Evolutionary conservation across 2,888 invertebrate species (phyloP).

Genomic region (Drosophila ezoana): DNA sequence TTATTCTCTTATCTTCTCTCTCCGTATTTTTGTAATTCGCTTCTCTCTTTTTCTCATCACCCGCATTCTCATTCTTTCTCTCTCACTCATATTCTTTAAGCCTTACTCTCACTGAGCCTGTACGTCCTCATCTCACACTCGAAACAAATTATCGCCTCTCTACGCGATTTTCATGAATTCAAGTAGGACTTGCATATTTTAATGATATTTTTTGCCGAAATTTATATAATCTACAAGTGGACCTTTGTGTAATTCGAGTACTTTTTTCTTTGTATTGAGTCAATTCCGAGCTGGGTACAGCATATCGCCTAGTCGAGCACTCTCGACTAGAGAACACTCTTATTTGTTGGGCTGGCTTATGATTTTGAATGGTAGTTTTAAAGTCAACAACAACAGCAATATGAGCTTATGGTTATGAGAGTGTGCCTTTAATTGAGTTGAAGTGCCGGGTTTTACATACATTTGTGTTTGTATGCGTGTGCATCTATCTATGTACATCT

Average conservation of each 20-base stretch:
- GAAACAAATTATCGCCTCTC: background rate
- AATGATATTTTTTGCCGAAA: background rate
- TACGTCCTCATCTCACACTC: background rate
- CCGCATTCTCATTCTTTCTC: no score
- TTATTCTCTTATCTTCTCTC: no score
- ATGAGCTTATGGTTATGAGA: conserved; percentile 50
- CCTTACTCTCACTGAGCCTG: background rate
- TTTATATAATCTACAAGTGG: background rate
- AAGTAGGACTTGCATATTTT: background rate
- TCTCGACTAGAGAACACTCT: background rate
- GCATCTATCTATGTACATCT: background rate
- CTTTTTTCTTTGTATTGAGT: no score
- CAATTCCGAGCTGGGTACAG: background rate
- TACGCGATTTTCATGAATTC: background rate
- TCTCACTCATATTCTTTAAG: no score
- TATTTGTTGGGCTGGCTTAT: conserved; percentile 27
- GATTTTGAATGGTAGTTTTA: conserved; percentile 49
- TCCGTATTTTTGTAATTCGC: no score
- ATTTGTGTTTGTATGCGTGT: background rate
- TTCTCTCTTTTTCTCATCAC: no score
- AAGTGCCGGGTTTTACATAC: conserved; percentile 38
- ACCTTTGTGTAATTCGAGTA: background rate
- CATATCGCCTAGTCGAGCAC: conserved; percentile 2
- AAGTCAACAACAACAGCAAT: conserved; percentile 48
- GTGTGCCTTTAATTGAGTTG: conserved; percentile 70